Evolutionary conservation across 2,113 vertebrate species (phyloP), one percentile per base, ranked within the genome.

Genomic region (Capricornis sumatraensis): DNA sequence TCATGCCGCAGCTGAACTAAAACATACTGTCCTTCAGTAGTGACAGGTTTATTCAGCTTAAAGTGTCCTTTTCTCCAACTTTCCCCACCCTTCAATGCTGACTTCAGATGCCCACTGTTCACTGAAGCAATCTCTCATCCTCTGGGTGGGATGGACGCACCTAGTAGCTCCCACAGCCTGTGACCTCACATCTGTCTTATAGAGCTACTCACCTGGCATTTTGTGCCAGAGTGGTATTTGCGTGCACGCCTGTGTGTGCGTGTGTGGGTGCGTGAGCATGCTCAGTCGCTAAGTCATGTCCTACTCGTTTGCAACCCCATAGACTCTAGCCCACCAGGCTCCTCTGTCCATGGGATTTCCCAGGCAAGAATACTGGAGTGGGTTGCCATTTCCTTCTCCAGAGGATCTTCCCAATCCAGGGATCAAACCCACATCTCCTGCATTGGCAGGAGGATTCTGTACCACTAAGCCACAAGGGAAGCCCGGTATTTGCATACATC

Each of bases 201-300:
- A n/a, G 50, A 53, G 4, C 45, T 82, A 45, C 57, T 47, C 47
- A 36, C 50, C 52, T 76, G 53, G 16, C 6, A 6, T 64, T 92
- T 55, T 85, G 43, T 36, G 14, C 30, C 30, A 1, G 4, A 43
- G n/a, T 30, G 36, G 45, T 25, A 60, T 84, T 52, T 47, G 10
- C 9, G 3, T 27, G 23, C 0, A 1, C 14, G 3, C 11, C 8
- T 76, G 23, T 76, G 71, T 14, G 36, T 74, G 1, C 33, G 57
- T 27, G 57, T 27, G 57, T 33, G 60, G 3, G 30, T 64, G 60
- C 28, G 0, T 62, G 33, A 67, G 17, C 33, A 5, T 2, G 67
- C 21, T 43, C 67, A 74, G 6, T 74, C 71, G 1, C n/a, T 40
- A 74, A 43, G 71, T 40, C 11, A 0, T 74, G 21, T 43, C 36